Conservation (phyloP, 2,888 invertebrate genomes). For the Nemurella pictetii region DNA sequence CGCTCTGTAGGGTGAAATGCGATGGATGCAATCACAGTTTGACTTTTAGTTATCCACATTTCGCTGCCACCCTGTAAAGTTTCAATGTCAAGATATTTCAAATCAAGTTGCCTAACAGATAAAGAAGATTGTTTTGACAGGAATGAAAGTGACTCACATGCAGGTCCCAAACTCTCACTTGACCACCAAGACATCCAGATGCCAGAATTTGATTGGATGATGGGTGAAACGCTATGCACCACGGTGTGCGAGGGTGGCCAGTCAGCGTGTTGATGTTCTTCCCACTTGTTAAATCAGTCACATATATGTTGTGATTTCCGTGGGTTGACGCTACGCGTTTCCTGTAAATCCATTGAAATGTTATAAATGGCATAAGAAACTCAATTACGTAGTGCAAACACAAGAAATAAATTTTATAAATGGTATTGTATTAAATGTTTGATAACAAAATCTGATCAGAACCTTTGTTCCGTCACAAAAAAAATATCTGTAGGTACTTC, state of each 20-base stretch:
- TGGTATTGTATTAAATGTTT: no score
- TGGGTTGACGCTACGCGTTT: slow-evolving; percentile 84
- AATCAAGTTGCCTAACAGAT: not conserved
- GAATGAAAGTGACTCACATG: slow-evolving; percentile 56
- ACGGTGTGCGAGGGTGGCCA: slow-evolving; percentile 86
- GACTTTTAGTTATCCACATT: slow-evolving; percentile 74
- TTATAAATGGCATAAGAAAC: no score
- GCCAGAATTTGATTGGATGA: slow-evolving; percentile 80
- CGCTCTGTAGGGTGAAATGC: slow-evolving; percentile 85
- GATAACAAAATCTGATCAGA: no score
- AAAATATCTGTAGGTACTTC: no score
- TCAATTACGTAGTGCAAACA: no score
- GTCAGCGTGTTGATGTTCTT: slow-evolving; percentile 74
- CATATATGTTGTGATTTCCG: slow-evolving; percentile 86
- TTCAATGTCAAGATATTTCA: not conserved
- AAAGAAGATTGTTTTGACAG: not conserved
- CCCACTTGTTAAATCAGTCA: slow-evolving; percentile 77
- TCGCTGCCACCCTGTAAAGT: slow-evolving; percentile 91
- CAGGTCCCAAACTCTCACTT: slow-evolving; percentile 88
- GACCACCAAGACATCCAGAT: slow-evolving; percentile 85
- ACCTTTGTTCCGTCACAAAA: no score
- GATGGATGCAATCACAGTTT: slow-evolving; percentile 79
- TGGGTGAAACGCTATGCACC: slow-evolving; percentile 90
- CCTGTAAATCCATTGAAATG: no score
- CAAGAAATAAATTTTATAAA: no score